Base-by-base conservation (phyloP, 2,888 invertebrate genomes). In the Caenorhabditis sp. region DNA sequence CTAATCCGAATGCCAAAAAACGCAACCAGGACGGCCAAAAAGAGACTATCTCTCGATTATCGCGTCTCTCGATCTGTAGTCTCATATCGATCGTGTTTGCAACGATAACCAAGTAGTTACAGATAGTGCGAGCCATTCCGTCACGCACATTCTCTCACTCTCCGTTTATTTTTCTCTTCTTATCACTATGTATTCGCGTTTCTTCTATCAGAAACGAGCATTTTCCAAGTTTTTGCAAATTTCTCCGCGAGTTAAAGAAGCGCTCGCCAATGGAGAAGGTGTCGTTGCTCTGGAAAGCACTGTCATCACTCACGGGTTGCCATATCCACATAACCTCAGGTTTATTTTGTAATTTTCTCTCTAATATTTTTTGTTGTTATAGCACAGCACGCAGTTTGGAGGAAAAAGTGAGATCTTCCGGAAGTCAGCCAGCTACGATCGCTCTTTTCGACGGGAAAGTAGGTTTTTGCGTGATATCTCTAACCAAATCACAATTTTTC, bases 231-330 rank as follows among this genome's bases (percentile, higher is more conserved):
- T 75, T 61, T 43, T 82, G 4, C 65, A 55, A 30, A 56, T 83
- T 37, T 77, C 76, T n/a, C 59, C 68, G 9, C 65, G 61, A 43
- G 82, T 86, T 15, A 50, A 65, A 37, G 56, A 80, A 37, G 86
- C 85, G 1, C 56, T 86, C 15, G 56, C 66, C 2, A 59, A 66
- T 8, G 78, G 78, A 26, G 68, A 73, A 53, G 85, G 81, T 17
- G 92, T 98, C 73, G 95, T 99, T 17, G 96, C 97, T 1, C 91
- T 99, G 82, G 99, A 99, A 91, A 96, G 96, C 7, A 95, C 99
- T 0, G 96, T 99, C 78, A 95, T 99, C 75, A 97, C 97, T 0
- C 98, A 99, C 91, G 99, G 99, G 43, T 95, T 99, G 94, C 96
- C 97, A 0, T 94, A 93, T 90, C 98, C 98, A 0, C 91, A 93